Evolutionary conservation across 2,113 vertebrate genomes (phyloP).

Genomic region (Polypterus bichir): DNA sequence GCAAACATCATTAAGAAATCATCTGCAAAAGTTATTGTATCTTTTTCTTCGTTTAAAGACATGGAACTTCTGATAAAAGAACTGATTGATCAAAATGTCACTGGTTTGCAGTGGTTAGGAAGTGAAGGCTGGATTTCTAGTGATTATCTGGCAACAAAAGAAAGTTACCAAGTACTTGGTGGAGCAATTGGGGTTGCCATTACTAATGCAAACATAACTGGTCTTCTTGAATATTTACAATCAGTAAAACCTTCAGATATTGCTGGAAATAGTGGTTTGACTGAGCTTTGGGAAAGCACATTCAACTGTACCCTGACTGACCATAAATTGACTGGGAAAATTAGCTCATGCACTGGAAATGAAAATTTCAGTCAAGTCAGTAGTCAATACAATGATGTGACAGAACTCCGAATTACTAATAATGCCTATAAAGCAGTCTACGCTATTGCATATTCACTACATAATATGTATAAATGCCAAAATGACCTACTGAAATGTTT

Average conservation of each 20-base stretch:
- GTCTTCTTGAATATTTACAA: constrained; percentile 12
- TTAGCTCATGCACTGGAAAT: constrained; percentile 24
- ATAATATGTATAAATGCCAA: constrained; percentile 30
- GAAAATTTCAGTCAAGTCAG: constrained; percentile 31
- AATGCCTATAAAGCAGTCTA: constrained; percentile 39
- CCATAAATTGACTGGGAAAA: constrained; percentile 17
- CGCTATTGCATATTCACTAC: constrained; percentile 33
- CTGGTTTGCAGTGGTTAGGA: constrained; percentile 18
- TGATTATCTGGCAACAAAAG: constrained; percentile 4
- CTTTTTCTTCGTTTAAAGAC: constrained; percentile 7
- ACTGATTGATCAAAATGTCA: constrained; percentile 11
- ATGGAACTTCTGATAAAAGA: constrained; percentile 13
- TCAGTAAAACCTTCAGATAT: constrained; percentile 9
- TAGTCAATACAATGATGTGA: constrained; percentile 33
- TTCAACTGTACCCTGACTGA: constrained; percentile 30
- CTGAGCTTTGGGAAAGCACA: constrained; percentile 17
- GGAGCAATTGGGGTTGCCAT: constrained; percentile 19
- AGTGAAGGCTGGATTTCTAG: constrained; percentile 19
- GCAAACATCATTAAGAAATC: constrained; percentile 6
- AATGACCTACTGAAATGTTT: constrained; percentile 29
- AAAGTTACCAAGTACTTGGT: constrained; percentile 1
- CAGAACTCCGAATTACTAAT: constrained; percentile 29
- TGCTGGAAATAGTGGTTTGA: constrained; percentile 8
- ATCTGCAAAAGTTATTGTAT: constrained; percentile 17
- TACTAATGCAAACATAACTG: constrained; percentile 11